phyloP scores from a whole-genome alignment of 2,797 vertebrate genomes.

The Sphenopsis melanotis region DNA sequence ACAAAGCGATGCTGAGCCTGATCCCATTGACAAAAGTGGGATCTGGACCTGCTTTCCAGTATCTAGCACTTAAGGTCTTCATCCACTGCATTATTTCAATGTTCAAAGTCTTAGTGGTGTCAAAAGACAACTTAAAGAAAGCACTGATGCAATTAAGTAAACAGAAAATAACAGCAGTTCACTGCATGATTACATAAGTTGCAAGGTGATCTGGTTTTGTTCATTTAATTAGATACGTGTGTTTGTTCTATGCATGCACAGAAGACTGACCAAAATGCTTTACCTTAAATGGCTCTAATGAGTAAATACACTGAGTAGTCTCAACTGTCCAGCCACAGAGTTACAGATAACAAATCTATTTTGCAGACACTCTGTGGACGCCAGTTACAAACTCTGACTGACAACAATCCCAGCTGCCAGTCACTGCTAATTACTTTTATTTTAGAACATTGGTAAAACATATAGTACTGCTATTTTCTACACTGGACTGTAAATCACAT shows the following conservation, averaged over 20 bases:
- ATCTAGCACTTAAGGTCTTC: not conserved
- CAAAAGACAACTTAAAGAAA: conserved; percentile 13
- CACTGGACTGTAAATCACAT: not conserved
- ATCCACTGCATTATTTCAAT: not conserved
- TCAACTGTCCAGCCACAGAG: conserved; percentile 13
- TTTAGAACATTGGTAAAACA: not conserved
- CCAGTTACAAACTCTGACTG: not conserved
- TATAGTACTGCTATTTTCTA: not conserved
- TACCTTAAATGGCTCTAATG: conserved; percentile 35
- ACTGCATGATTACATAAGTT: not conserved
- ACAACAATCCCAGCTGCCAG: conserved; percentile 12
- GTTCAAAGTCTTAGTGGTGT: not conserved
- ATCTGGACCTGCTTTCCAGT: not conserved
- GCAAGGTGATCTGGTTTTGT: conserved; percentile 27
- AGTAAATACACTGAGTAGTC: conserved; percentile 25
- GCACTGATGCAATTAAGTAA: conserved; percentile 15
- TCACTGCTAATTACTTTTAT: conserved; percentile 4
- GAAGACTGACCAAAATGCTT: conserved; percentile 23
- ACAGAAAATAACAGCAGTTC: conserved; percentile 19
- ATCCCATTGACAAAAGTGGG: not conserved
- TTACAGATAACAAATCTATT: conserved; percentile 9
- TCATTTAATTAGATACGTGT: conserved; percentile 16
- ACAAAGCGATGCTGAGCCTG: not conserved
- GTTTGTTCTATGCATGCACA: not conserved
- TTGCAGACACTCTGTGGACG: not conserved